phyloP scores from a whole-genome alignment of 2,113 vertebrate species.

The Nycticryphes semicollaris region DNA sequence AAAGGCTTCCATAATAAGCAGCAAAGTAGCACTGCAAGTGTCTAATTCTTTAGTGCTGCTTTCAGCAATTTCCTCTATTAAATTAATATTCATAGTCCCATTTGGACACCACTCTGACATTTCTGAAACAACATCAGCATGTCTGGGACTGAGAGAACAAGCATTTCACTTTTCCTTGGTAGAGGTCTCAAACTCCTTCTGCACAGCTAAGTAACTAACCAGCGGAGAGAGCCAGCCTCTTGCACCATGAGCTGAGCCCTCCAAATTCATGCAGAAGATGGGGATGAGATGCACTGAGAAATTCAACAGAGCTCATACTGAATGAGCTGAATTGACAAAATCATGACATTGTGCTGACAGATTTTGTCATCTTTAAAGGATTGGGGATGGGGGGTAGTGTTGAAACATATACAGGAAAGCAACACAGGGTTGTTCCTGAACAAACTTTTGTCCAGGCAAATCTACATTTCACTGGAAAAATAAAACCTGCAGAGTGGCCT shows the following conservation, averaged over 20 bases:
- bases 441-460: not conserved
- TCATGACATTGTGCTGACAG: not conserved
- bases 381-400: too few relatives aligned
- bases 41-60: not conserved
- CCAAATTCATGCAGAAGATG: not conserved
- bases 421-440: not conserved
- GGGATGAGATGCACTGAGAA: not conserved
- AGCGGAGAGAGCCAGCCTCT: not conserved
- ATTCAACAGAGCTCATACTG: not conserved
- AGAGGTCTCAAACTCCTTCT: not conserved
- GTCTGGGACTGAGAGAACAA: not conserved
- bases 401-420: not conserved
- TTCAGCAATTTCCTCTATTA: not conserved
- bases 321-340: not conserved
- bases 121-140: not conserved
- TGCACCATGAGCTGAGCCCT: not conserved
- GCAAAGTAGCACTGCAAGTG: not conserved
- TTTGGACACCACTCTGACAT: not conserved
- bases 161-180: not conserved
- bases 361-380: not conserved
- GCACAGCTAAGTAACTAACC: not conserved
- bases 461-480: not conserved
- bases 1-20: slow-evolving; percentile 16
- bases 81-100: not conserved
- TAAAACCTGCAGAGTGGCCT: not conserved